Evolutionary conservation across 30 jellyfish, hydroid and myxozoan genomes (phyloP).

Genomic region (Turritopsis dohrnii): DNA sequence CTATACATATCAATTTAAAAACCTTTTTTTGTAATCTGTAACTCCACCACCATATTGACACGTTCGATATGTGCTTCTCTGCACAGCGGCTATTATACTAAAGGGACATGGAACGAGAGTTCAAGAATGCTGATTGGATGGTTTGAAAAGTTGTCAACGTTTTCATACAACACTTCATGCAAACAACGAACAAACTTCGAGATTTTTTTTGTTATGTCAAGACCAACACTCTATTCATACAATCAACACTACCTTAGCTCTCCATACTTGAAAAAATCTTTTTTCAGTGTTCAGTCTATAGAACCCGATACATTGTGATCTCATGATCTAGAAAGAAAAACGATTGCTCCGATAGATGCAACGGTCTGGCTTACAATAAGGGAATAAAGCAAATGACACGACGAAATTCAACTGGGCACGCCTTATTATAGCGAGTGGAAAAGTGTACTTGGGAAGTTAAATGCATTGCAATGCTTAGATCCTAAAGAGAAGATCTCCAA

Average conservation of each 20-base stretch:
- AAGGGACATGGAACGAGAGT: too few species aligned
- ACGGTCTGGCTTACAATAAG: neutral
- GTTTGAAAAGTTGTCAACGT: too few species aligned
- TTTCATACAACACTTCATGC: too few species aligned
- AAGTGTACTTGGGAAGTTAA: too few species aligned
- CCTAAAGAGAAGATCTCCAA: too few species aligned
- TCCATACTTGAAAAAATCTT: neutral
- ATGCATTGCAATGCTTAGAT: too few species aligned
- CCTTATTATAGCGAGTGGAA: too few species aligned
- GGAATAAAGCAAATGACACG: neutral
- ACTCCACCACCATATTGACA: slow-evolving; percentile 17
- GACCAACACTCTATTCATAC: too few species aligned
- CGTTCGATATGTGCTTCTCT: neutral
- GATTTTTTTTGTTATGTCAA: too few species aligned
- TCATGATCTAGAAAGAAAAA: neutral
- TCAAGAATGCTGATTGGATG: too few species aligned
- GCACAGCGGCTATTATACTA: neutral
- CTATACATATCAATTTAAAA: neutral
- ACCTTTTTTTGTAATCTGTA: neutral
- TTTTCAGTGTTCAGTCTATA: neutral
- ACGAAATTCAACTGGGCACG: too few species aligned
- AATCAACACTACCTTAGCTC: neutral
- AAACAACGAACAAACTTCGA: too few species aligned
- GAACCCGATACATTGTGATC: neutral
- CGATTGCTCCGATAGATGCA: neutral